These are phyloP conservation scores for Marisa cornuarietis DNA, from an alignment of 1,140 invertebrate genomes.

Conservation along the genomic window DNA sequence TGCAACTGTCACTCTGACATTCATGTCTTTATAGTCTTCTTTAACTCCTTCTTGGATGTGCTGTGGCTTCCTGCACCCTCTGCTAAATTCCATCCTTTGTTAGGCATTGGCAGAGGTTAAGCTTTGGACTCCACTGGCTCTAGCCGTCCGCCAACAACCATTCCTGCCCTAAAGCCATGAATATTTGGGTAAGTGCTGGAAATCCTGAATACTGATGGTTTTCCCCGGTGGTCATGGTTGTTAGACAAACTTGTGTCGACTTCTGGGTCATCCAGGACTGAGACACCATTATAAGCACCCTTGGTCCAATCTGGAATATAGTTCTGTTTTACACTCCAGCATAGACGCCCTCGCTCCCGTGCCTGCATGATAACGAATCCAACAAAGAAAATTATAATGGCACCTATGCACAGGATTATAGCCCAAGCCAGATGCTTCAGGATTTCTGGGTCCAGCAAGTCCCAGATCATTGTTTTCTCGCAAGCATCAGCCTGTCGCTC, in stretches of 20 bases:
- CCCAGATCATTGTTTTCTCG: conserved; percentile 53
- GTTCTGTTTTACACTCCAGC: conserved; percentile 52
- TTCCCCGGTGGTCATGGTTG: conserved; percentile 1
- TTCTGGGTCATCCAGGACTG: conserved; percentile 15
- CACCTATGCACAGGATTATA: conserved; percentile 55
- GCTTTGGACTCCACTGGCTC: conserved; percentile 2
- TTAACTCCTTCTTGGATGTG: too few relatives aligned
- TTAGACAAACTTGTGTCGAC: conserved; percentile 1
- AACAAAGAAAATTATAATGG: conserved; percentile 48
- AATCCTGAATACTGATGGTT: conserved; percentile 5
- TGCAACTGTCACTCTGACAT: too few relatives aligned
- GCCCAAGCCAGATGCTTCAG: conserved; percentile 58
- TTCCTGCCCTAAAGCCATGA: conserved; percentile 1
- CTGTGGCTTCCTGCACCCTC: too few relatives aligned
- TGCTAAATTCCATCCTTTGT: too few relatives aligned
- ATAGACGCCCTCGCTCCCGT: conserved; percentile 46
- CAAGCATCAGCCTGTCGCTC: conserved; percentile 46
- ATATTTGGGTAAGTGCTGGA: neutral
- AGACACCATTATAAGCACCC: conserved; percentile 51
- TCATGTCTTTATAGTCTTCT: too few relatives aligned
- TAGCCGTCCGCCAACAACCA: neutral
- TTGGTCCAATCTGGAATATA: conserved; percentile 44
- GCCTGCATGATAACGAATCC: conserved; percentile 53
- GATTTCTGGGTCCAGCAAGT: conserved; percentile 55
- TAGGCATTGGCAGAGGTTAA: neutral